phyloP scores from a whole-genome alignment of 2,888 invertebrate genomes.

The Aphodius granarius region DNA sequence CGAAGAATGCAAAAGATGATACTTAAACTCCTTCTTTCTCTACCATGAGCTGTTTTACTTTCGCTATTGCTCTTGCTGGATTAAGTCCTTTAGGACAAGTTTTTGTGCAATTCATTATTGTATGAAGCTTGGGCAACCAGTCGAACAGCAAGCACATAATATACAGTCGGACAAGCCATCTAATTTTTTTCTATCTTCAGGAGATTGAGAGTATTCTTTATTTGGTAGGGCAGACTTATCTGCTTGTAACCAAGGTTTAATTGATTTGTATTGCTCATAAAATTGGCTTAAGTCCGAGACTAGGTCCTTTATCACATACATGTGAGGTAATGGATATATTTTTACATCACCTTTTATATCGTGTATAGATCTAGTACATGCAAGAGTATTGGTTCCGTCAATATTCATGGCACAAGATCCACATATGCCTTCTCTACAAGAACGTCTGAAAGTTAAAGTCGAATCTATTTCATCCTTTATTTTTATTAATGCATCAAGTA shows the following conservation, averaged over 20 bases:
- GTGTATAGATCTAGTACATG: too few species aligned
- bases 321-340: slow-evolving; percentile 96
- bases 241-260: slow-evolving; percentile 92
- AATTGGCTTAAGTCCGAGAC: slow-evolving; percentile 96
- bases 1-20: too few species aligned
- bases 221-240: too few species aligned
- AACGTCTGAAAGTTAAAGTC: too few species aligned
- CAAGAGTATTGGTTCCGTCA: too few species aligned
- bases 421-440: too few species aligned
- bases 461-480: too few species aligned
- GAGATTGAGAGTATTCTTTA: slow-evolving; percentile 83
- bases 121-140: slow-evolving; percentile 96
- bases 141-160: slow-evolving; percentile 95
- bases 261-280: slow-evolving; percentile 92
- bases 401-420: too few species aligned
- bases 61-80: slow-evolving; percentile 93
- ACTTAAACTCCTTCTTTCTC: too few species aligned
- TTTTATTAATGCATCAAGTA: too few species aligned
- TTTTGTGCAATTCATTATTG: slow-evolving; percentile 95
- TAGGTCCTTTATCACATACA: slow-evolving; percentile 98
- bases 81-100: slow-evolving; percentile 94
- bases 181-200: slow-evolving; percentile 89
- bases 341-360: too few species aligned
- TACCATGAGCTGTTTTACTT: slow-evolving; percentile 86
- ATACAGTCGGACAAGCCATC: slow-evolving; percentile 91